Conservation (phyloP, 2,797 vertebrate genomes). For the Pyrocephalus nanus region DNA sequence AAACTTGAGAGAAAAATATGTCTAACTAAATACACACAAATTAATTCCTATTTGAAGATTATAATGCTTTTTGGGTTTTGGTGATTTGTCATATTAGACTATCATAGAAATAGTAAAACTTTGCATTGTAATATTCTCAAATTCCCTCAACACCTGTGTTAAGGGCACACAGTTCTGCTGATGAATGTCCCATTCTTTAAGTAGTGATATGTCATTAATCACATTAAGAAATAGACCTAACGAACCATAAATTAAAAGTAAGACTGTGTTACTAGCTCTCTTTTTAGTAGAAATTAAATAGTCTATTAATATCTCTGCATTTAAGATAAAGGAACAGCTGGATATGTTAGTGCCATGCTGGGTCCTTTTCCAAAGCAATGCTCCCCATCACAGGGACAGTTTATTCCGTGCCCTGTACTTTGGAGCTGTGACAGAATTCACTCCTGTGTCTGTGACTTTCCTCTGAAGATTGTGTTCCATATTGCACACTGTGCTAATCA, state of each 20-base stretch:
- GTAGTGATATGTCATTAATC: constrained; percentile 77
- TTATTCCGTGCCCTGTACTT: neutral
- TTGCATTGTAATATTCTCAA: neutral
- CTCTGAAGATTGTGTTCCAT: neutral
- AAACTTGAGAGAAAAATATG: neutral
- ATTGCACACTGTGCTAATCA: neutral
- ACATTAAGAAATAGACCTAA: constrained; percentile 74
- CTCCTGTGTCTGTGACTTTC: neutral
- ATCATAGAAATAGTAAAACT: neutral
- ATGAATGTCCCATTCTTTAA: constrained; percentile 71
- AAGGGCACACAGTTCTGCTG: constrained; percentile 57
- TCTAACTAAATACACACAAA: neutral
- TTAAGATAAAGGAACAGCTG: neutral
- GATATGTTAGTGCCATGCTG: neutral
- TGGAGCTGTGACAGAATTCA: neutral
- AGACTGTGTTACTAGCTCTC: constrained; percentile 46
- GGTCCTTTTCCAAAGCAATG: neutral
- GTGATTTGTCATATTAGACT: constrained; percentile 33
- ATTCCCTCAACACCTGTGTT: constrained; percentile 70
- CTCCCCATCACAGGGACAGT: neutral
- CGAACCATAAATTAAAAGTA: constrained; percentile 69
- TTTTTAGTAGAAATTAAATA: constrained; percentile 46
- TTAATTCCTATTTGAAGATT: neutral
- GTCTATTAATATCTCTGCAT: constrained; percentile 13
- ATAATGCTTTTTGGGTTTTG: constrained; percentile 26